Percentiles rank a stretch among this genome's conserved stretches.
These are phyloP conservation scores for Xestobium rufovillosum DNA, from an alignment of 2,888 invertebrate genomes.

Conservation along the genomic window DNA sequence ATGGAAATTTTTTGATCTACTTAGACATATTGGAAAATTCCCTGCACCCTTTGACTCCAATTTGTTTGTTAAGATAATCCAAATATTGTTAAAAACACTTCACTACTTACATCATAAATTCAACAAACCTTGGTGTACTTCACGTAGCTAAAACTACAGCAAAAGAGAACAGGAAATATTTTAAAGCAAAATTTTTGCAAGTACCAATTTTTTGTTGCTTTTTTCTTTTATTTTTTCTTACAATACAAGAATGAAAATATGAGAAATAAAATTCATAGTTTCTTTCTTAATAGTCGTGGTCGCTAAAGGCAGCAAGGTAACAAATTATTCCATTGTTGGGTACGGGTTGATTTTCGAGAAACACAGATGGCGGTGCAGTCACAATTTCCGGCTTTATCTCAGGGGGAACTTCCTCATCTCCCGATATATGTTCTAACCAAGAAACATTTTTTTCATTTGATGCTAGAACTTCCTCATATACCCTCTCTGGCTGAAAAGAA, in stretches of 20 bases:
- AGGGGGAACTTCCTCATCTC: constrained; percentile 12
- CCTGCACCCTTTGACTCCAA: too few relatives aligned
- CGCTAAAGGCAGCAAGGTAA: constrained; percentile 30
- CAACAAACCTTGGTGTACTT: too few relatives aligned
- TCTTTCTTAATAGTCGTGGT: constrained; percentile 12
- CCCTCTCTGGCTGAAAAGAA: background rate
- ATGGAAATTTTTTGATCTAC: too few relatives aligned
- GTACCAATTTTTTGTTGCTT: too few relatives aligned
- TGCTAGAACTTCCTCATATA: background rate
- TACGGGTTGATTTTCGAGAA: constrained; percentile 25
- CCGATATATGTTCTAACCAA: constrained; percentile 15
- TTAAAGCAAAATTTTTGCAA: too few relatives aligned
- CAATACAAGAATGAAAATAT: background rate
- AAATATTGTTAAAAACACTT: too few relatives aligned
- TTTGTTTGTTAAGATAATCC: too few relatives aligned
- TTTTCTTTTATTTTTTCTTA: constrained; percentile 3
- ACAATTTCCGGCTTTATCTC: constrained; percentile 8
- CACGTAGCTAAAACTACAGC: too few relatives aligned
- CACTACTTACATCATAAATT: too few relatives aligned
- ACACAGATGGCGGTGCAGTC: constrained; percentile 8
- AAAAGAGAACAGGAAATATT: too few relatives aligned
- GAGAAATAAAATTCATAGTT: background rate
- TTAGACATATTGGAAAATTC: too few relatives aligned
- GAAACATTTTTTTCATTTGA: background rate
- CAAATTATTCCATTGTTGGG: constrained; percentile 28